These are phyloP conservation scores for Achlya flavicornis DNA, from an alignment of 2,888 invertebrate species.

Conservation along the genomic window DNA sequence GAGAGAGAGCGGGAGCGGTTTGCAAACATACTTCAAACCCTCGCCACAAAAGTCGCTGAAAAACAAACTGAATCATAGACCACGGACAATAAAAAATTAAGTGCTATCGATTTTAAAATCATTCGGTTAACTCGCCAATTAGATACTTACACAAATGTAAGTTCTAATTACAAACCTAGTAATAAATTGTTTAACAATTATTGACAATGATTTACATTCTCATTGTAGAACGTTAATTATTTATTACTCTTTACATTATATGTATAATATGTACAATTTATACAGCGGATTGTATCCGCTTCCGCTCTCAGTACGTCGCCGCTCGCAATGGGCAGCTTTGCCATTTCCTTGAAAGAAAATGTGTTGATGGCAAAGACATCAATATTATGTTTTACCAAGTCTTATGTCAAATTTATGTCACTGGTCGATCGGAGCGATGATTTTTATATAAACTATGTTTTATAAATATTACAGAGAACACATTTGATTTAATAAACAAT, in stretches of 20 bases:
- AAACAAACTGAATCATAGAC: neutral
- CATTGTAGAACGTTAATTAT: slow-evolving; percentile 8
- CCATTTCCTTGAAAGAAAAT: neutral
- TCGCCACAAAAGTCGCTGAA: neutral
- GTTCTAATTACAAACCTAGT: slow-evolving; percentile 6
- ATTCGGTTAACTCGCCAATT: slow-evolving; percentile 3
- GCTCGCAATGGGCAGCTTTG: neutral
- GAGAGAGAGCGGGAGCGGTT: neutral
- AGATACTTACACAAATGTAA: slow-evolving; percentile 3
- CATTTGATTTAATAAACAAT: no score
- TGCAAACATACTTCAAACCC: neutral
- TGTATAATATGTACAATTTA: neutral
- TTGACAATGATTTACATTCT: neutral
- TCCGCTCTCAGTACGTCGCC: neutral
- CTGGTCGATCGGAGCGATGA: slow-evolving; percentile 2
- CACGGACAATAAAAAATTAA: neutral
- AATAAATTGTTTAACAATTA: slow-evolving; percentile 7
- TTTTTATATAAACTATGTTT: no score
- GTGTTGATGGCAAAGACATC: neutral
- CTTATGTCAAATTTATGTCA: slow-evolving; percentile 4
- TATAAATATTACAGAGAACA: no score
- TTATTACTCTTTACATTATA: neutral
- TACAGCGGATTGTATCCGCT: neutral
- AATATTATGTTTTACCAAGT: neutral
- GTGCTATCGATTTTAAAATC: neutral